Conservation (phyloP, 2,797 vertebrate species). For the Anomalospiza imberbis region DNA sequence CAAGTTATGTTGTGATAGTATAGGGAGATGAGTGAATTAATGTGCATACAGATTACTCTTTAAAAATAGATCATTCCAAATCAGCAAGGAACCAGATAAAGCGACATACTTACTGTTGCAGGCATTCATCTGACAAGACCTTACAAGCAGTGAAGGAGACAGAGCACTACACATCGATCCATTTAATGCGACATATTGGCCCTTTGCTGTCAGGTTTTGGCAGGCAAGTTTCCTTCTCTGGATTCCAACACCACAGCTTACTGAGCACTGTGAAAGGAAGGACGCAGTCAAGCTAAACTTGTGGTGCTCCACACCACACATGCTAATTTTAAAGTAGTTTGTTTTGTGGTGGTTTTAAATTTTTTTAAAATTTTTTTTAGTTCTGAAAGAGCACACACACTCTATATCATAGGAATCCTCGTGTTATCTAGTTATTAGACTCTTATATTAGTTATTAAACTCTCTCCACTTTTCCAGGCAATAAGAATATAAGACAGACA, state of each 20-base stretch:
- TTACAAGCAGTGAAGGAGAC: constrained; percentile 74
- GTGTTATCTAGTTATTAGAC: neutral
- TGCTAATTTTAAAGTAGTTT: neutral
- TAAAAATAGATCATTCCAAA: neutral
- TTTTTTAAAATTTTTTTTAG: neutral
- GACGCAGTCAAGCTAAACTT: neutral
- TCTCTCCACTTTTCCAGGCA: neutral
- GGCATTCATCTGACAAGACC: constrained; percentile 81
- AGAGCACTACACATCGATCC: constrained; percentile 72
- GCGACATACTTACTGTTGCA: constrained; percentile 82
- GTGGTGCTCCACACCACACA: neutral
- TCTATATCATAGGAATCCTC: neutral
- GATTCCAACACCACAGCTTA: constrained; percentile 85
- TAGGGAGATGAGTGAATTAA: neutral
- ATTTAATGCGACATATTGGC: constrained; percentile 75
- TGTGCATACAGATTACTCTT: neutral
- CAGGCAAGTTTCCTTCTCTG: constrained; percentile 83
- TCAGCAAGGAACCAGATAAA: neutral
- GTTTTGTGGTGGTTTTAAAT: neutral
- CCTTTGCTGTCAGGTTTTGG: constrained; percentile 76
- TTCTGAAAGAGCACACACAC: neutral
- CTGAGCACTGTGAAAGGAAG: constrained; percentile 82
- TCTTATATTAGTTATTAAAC: neutral
- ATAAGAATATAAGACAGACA: neutral
- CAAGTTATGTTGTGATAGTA: neutral